A percentile compares a stretch with the other conserved stretches of the same genome.
Conservation (phyloP, 2,888 invertebrate genomes). For the Monopis laevigella region DNA sequence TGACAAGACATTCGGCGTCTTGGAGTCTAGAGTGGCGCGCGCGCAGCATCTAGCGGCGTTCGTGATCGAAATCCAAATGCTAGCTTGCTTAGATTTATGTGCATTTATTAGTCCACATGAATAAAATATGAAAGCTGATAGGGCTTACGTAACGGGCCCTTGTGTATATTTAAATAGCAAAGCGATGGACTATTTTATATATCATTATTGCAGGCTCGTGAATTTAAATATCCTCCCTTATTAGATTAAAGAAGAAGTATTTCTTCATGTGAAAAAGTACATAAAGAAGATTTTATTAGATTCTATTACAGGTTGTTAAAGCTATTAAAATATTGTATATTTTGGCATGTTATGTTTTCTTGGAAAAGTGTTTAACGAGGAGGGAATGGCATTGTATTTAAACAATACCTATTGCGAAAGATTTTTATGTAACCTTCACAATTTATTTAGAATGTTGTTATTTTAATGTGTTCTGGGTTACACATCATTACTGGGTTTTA, state of each 20-base stretch:
- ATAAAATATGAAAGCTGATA: slow-evolving; percentile 24
- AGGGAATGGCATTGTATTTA: no score
- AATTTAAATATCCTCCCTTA: slow-evolving; percentile 19
- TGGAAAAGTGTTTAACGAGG: no score
- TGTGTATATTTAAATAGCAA: slow-evolving; percentile 20
- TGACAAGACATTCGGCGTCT: neutral
- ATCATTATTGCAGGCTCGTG: slow-evolving; percentile 20
- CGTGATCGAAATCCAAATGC: slow-evolving; percentile 10
- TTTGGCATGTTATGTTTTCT: no score
- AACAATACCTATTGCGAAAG: no score
- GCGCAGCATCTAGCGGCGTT: slow-evolving; percentile 1
- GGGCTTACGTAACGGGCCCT: slow-evolving; percentile 25
- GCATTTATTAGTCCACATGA: slow-evolving; percentile 19
- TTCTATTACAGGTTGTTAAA: no score
- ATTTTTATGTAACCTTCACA: no score
- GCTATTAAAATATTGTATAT: no score
- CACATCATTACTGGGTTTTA: no score
- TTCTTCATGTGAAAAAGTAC: no score
- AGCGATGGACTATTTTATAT: slow-evolving; percentile 23
- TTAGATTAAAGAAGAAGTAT: slow-evolving; percentile 25
- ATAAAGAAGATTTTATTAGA: no score
- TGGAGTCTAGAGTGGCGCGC: neutral
- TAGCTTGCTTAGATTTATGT: slow-evolving; percentile 12
- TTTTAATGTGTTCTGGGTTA: no score
- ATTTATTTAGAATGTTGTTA: no score